Conservation (phyloP, 2,888 invertebrate genomes). For the Cyrtodaria siliqua region DNA sequence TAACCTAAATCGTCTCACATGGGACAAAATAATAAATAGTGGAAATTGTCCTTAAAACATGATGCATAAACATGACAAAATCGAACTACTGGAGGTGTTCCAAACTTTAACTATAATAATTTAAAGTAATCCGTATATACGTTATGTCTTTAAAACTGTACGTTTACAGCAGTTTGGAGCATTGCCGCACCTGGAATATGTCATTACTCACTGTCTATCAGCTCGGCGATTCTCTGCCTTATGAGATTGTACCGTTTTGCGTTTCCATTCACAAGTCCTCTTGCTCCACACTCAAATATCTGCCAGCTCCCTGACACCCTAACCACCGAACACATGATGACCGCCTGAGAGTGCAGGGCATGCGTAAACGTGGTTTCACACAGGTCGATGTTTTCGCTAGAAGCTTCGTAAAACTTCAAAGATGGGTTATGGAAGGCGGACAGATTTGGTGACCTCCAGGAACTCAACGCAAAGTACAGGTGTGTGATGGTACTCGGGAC, state of each 20-base stretch:
- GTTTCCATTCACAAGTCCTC: constrained; percentile 33
- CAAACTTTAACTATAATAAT: too few relatives aligned
- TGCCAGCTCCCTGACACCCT: constrained; percentile 24
- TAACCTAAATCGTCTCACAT: too few relatives aligned
- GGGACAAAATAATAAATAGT: too few relatives aligned
- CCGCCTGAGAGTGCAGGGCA: constrained; percentile 41
- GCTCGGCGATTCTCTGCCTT: not conserved
- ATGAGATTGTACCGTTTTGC: constrained; percentile 40
- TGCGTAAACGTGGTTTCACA: constrained; percentile 47
- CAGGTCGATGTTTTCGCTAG: constrained; percentile 16
- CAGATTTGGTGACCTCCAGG: constrained; percentile 45
- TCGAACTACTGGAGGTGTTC: too few relatives aligned
- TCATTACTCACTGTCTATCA: constrained; percentile 3
- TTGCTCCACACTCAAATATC: constrained; percentile 40
- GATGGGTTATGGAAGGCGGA: constrained; percentile 38
- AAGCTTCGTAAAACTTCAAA: constrained; percentile 43
- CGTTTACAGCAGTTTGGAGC: too few relatives aligned
- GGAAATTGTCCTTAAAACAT: too few relatives aligned
- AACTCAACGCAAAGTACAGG: constrained; percentile 45
- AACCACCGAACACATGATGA: constrained; percentile 47
- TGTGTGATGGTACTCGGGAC: constrained; percentile 35
- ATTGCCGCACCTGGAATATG: too few relatives aligned
- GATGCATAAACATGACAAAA: too few relatives aligned
- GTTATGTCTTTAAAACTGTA: too few relatives aligned
- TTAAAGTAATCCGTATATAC: too few relatives aligned